A percentile compares a stretch with the other conserved stretches of the same genome.
phyloP scores from a whole-genome alignment of 2,888 invertebrate species.

The Capitulum mitella region DNA sequence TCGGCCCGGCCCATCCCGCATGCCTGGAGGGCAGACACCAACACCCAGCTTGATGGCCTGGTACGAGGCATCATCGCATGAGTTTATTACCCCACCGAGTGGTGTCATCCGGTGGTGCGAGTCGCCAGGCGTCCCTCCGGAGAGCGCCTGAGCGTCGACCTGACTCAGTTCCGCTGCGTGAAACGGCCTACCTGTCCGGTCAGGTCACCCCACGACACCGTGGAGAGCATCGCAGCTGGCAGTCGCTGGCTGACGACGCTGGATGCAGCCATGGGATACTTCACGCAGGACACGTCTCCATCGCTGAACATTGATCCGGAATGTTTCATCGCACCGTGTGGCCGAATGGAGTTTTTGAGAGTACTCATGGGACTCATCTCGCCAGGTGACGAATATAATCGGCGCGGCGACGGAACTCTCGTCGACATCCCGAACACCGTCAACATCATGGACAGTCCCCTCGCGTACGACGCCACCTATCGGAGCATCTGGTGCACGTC shows the following conservation, averaged over 20 bases:
- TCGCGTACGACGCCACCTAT: conserved; percentile 12
- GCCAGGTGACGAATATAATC: not conserved
- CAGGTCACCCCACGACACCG: too few species aligned
- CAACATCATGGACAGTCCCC: not conserved
- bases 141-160: conserved; percentile 6
- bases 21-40: conserved; percentile 26
- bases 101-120: conserved; percentile 24
- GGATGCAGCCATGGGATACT: conserved; percentile 3
- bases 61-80: conserved; percentile 14
- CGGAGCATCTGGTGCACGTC: conserved; percentile 23
- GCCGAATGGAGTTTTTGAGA: not conserved
- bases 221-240: not conserved
- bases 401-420: not conserved
- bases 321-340: not conserved
- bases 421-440: not conserved
- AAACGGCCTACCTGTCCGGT: not conserved
- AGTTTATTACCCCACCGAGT: conserved; percentile 25
- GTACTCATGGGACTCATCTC: conserved; percentile 2
- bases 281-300: not conserved
- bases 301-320: not conserved
- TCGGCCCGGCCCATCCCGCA: conserved; percentile 12
- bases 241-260: not conserved
- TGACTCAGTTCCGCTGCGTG: conserved; percentile 20
- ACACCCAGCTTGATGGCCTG: conserved; percentile 26
- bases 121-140: conserved; percentile 13